Evolutionary conservation across 2,113 vertebrate genomes (phyloP).

Genomic region (Prolemur simus): DNA sequence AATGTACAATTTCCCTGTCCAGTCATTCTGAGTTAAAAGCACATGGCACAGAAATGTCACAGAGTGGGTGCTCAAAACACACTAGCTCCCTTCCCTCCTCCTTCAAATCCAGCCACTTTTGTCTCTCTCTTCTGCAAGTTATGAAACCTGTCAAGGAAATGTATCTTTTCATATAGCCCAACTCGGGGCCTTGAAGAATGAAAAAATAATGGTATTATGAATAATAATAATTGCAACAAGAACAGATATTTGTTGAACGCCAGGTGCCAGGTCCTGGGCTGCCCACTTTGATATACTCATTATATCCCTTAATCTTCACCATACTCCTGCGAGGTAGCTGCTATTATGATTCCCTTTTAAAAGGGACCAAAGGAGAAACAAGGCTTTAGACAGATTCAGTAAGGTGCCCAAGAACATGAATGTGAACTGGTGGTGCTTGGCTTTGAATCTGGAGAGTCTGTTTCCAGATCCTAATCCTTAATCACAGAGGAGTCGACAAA

Average conservation of each 20-base stretch:
- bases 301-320: not conserved
- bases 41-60: not conserved
- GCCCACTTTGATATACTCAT: no score
- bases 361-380: not conserved
- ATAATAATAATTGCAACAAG: no score
- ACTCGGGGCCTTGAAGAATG: not conserved
- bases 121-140: not conserved
- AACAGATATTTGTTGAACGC: not conserved
- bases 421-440: not conserved
- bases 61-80: not conserved
- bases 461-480: not conserved
- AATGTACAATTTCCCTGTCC: not conserved
- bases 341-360: not conserved
- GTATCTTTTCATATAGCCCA: not conserved
- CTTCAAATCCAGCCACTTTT: not conserved
- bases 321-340: no score
- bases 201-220: not conserved
- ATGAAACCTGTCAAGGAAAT: not conserved
- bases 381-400: not conserved
- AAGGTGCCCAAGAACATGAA: not conserved
- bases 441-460: not conserved
- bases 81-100: not conserved
- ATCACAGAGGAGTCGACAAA: not conserved
- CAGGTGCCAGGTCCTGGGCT: not conserved
- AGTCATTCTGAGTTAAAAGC: not conserved